Evolutionary conservation across 2,797 vertebrate genomes (phyloP).

Genomic region (Muscicapa comitata): DNA sequence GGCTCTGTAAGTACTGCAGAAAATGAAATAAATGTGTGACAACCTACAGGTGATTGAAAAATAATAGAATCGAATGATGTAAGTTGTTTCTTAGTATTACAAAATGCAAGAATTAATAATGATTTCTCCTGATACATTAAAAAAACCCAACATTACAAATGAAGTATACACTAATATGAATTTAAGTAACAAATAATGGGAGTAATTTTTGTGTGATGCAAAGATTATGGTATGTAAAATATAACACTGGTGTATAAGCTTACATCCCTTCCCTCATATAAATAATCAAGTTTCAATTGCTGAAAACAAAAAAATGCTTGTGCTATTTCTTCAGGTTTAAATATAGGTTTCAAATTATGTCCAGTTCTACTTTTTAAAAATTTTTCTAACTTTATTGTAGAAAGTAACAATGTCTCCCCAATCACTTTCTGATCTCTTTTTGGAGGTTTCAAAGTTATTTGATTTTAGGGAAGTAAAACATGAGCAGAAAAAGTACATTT

Average conservation of each 20-base stretch:
- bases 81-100: background rate
- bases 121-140: background rate
- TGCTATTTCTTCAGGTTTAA: background rate
- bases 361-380: background rate
- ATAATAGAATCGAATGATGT: background rate
- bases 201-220: background rate
- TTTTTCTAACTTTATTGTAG: background rate
- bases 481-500: constrained; percentile 64
- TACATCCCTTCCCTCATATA: background rate
- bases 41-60: background rate
- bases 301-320: background rate
- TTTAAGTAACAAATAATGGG: background rate
- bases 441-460: background rate
- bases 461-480: constrained; percentile 18
- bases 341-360: background rate
- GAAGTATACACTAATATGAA: background rate
- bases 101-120: background rate
- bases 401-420: background rate
- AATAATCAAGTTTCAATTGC: background rate
- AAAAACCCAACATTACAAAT: background rate
- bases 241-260: background rate
- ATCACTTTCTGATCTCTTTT: background rate
- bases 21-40: background rate
- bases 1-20: background rate
- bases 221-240: background rate